Percentiles rank a stretch among this genome's conserved stretches.
These are phyloP conservation scores for Pemphigus obesinymphae DNA, from an alignment of 1,140 invertebrate species.

Conservation along the genomic window DNA sequence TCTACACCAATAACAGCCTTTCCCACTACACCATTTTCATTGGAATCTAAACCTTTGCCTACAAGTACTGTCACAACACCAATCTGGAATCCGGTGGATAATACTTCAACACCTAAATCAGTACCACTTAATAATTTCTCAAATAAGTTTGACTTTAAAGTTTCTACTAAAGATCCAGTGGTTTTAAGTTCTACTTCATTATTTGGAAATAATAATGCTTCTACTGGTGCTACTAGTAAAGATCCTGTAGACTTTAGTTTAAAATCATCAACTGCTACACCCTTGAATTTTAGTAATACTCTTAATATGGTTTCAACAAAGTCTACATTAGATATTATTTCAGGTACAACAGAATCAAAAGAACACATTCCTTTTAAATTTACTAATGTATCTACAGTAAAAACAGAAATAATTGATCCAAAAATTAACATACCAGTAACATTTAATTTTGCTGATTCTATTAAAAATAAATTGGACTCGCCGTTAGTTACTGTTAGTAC, in stretches of 20 bases:
- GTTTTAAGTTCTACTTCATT: background rate
- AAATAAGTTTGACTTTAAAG: constrained; percentile 1
- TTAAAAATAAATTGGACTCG: constrained; percentile 8
- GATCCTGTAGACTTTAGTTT: constrained; percentile 11
- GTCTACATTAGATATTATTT: background rate
- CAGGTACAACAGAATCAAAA: background rate
- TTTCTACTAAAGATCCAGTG: background rate
- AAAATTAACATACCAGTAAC: background rate
- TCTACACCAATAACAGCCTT: background rate
- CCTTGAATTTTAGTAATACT: background rate
- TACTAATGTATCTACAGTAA: background rate
- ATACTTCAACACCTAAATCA: constrained; percentile 5
- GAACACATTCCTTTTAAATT: background rate
- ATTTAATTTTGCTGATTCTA: constrained; percentile 1
- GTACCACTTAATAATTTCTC: background rate
- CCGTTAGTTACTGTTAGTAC: background rate
- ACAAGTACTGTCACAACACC: background rate
- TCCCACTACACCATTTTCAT: background rate
- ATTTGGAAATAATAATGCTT: background rate
- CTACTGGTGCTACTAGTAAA: background rate
- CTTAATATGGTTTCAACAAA: background rate
- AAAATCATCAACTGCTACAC: background rate
- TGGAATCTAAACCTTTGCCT: background rate
- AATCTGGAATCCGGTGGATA: background rate
- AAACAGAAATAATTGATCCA: background rate